Conservation (phyloP, 2,797 vertebrate species). For the Hirundo rustica region DNA sequence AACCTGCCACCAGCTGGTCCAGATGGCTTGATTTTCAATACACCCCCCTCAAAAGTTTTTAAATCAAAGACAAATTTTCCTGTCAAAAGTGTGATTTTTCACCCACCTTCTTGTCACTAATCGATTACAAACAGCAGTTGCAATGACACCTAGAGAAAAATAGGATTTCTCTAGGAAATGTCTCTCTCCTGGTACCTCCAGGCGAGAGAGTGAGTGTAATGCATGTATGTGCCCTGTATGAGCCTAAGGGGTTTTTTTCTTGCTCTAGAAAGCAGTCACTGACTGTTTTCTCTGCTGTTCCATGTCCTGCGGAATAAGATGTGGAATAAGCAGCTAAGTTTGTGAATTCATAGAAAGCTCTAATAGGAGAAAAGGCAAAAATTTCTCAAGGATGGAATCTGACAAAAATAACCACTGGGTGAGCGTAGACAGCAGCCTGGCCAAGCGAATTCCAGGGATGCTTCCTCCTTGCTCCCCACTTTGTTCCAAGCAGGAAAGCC, state of each 20-base stretch:
- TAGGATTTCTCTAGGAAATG: neutral
- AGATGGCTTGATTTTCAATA: neutral
- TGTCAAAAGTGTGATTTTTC: neutral
- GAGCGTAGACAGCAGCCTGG: neutral
- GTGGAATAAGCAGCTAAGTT: neutral
- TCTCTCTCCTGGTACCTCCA: neutral
- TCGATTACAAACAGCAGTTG: neutral
- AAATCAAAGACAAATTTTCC: neutral
- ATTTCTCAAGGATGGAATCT: neutral
- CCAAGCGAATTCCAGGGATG: slow-evolving; percentile 36
- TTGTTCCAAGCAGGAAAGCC: neutral
- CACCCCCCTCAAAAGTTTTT: neutral
- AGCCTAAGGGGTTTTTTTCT: neutral
- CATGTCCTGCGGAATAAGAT: neutral
- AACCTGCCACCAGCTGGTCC: neutral
- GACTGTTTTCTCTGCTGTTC: neutral
- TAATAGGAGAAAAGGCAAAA: neutral
- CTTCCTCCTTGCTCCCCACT: neutral
- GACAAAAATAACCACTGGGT: neutral
- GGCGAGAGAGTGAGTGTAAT: neutral
- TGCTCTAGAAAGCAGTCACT: neutral
- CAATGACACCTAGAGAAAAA: neutral
- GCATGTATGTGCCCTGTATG: fast-evolving
- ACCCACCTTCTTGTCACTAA: neutral
- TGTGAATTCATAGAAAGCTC: neutral